Evolutionary conservation across 2,888 invertebrate species (phyloP), one percentile per base, ranked within the genome.

Genomic region (Drosophila merina): DNA sequence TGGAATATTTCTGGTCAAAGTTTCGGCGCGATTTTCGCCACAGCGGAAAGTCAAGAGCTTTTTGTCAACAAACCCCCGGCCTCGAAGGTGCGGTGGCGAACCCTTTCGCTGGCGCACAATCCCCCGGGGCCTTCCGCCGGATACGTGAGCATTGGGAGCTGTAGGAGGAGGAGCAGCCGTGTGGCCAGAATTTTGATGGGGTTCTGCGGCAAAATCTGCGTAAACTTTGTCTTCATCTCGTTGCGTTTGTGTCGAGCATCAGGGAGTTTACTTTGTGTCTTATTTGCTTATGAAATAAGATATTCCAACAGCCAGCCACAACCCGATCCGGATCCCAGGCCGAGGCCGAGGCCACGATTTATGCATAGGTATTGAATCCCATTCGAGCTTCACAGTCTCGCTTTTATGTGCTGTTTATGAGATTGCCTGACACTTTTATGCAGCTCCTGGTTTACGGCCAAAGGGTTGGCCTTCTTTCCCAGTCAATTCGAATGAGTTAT

Each of bases 121-220:
- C 79, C 86, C 75, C 52, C 47, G 74, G 52, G 87, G 70, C 33
- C 49, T 33, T 48, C 31, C 14, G 54, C 55, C 68, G 51, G 26
- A 68, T 70, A 72, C 75, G 66, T 78, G 70, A 48, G 42, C 57
- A 28, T 54, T 36, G 12, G 28, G 28, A 44, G 48, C 47, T 38
- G 60, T 77, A 36, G 36, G 5, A n/a, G 36, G 36, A 36, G 36
- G 5, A n/a, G 36, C 36, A 70, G 76, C 72, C 72, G 76, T 89
- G 89, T 80, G 89, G 88, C 89, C 87, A 88, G 89, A 89, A 90
- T 90, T 89, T 88, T 88, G 89, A 90, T 89, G 74, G 88, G 81
- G 69, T 77, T 81, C 78, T 77, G 87, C 68, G 75, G 76, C 87
- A 72, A 84, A 84, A 84, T 84, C 84, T 84, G 84, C 84, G 84